phyloP scores from a whole-genome alignment of 2,797 vertebrate species.

The Coilia nasus region DNA sequence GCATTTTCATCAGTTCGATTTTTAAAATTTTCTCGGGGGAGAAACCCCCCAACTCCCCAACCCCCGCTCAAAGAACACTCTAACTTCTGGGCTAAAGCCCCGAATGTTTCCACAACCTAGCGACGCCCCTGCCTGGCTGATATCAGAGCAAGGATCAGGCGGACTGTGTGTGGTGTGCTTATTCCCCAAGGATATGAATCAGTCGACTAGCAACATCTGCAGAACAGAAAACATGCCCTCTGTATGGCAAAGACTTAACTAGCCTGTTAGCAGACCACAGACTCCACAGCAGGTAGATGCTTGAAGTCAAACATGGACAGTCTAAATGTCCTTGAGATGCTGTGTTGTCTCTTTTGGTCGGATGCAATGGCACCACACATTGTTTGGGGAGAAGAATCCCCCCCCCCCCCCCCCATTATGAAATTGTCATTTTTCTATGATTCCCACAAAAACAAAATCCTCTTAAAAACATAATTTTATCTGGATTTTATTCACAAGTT shows the following conservation, averaged over 20 bases:
- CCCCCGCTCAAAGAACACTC: too few relatives aligned
- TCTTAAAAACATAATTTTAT: background rate
- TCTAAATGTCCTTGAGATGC: background rate
- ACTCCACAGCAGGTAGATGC: background rate
- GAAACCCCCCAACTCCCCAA: too few relatives aligned
- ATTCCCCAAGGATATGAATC: background rate
- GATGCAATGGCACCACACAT: background rate
- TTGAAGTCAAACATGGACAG: background rate
- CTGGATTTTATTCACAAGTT: background rate
- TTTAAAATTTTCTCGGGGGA: too few relatives aligned
- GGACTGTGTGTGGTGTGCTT: background rate
- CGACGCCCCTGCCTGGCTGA: background rate
- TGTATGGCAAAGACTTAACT: background rate
- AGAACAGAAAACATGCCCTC: background rate
- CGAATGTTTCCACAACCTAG: too few relatives aligned
- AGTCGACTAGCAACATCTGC: background rate
- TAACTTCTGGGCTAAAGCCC: too few relatives aligned
- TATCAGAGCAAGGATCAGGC: background rate
- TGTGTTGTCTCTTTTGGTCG: background rate
- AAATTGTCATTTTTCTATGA: background rate
- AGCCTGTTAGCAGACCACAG: background rate
- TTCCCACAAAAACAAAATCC: background rate
- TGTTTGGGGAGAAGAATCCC: background rate
- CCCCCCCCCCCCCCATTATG: too few relatives aligned
- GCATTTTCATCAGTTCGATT: too few relatives aligned